phyloP scores from a whole-genome alignment of 2,113 vertebrate species.

The Tragelaphus scriptus region DNA sequence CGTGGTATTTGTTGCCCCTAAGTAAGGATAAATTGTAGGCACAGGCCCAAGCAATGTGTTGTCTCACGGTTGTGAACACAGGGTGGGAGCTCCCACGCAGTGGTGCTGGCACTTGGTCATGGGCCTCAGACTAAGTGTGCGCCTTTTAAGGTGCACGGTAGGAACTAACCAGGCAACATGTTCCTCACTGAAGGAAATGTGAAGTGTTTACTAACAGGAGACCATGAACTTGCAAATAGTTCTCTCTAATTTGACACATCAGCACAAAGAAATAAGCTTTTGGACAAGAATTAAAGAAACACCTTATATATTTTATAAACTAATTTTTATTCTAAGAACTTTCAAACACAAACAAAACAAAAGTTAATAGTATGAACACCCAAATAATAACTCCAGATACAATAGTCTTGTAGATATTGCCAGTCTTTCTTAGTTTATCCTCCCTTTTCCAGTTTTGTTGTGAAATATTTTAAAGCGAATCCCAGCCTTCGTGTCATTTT shows the following conservation, averaged over 20 bases:
- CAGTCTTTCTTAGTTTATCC: neutral
- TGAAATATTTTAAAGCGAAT: neutral
- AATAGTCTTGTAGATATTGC: neutral
- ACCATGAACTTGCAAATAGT: neutral
- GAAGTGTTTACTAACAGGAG: neutral
- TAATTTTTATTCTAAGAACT: constrained; percentile 15
- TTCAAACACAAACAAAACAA: neutral
- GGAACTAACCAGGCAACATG: neutral
- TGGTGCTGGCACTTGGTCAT: neutral
- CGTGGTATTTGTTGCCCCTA: neutral
- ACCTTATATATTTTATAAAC: neutral
- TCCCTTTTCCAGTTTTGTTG: neutral
- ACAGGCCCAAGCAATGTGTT: neutral
- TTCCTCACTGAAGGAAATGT: neutral
- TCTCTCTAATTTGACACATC: neutral
- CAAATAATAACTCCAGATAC: neutral
- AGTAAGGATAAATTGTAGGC: neutral
- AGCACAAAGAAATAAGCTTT: constrained; percentile 13
- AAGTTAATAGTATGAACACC: neutral
- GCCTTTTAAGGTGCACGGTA: neutral
- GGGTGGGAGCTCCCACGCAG: fast-evolving
- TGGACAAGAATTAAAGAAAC: neutral
- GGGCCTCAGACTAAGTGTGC: neutral
- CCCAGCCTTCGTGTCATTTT: neutral
- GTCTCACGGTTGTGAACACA: neutral